Evolutionary conservation across 2,797 vertebrate species (phyloP).

Genomic region (Amblyraja radiata): DNA sequence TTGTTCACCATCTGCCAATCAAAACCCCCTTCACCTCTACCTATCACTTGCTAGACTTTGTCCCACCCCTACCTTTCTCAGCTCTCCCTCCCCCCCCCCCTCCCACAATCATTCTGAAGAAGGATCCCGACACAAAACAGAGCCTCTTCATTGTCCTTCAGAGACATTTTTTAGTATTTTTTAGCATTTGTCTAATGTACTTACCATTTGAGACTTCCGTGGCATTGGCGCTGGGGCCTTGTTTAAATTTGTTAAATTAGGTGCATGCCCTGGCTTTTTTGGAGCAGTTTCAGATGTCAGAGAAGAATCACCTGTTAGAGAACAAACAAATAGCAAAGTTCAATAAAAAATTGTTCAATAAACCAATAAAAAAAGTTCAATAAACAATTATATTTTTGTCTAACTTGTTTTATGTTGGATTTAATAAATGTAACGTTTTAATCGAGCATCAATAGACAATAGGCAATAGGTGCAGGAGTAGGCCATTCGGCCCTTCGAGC

Average conservation of each 20-base stretch:
- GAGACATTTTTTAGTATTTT: too few relatives aligned
- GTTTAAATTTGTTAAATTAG: conserved; percentile 64
- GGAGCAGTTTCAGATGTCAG: conserved; percentile 39
- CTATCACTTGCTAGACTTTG: too few relatives aligned
- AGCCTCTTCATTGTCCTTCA: too few relatives aligned
- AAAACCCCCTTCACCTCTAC: too few relatives aligned
- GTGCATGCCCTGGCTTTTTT: conserved; percentile 51
- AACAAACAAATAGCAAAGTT: conserved; percentile 39
- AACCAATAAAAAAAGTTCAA: too few relatives aligned
- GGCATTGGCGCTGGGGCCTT: conserved; percentile 78
- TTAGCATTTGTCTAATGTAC: conserved; percentile 45
- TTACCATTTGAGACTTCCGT: conserved; percentile 80
- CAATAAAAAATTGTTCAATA: not conserved
- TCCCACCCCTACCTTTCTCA: too few relatives aligned
- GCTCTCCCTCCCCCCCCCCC: too few relatives aligned
- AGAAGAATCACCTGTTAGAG: conserved; percentile 59
- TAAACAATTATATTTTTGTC: not conserved
- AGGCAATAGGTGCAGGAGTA: too few relatives aligned
- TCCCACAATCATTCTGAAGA: too few relatives aligned
- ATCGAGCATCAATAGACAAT: not conserved
- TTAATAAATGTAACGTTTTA: not conserved
- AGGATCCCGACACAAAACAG: too few relatives aligned
- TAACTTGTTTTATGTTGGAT: not conserved
- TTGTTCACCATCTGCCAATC: too few relatives aligned
- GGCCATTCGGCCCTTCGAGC: too few relatives aligned